A percentile compares a stretch with the other conserved stretches of the same genome.
phyloP scores from a whole-genome alignment of 2,888 invertebrate genomes.

The Ormyrus thymus region DNA sequence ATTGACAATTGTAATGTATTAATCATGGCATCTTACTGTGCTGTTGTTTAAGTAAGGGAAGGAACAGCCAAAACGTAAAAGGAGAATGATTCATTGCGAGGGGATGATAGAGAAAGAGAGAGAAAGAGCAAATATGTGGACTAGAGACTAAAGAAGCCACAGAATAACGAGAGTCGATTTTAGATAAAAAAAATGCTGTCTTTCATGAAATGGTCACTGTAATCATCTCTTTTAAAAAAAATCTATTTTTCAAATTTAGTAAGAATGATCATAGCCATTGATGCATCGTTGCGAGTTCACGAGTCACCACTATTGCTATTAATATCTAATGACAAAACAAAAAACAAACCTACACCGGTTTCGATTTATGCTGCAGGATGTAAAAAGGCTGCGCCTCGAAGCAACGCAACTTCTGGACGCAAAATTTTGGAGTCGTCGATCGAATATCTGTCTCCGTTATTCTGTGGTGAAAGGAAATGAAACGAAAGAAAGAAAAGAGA shows the following conservation, averaged over 20 bases:
- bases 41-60: conserved; percentile 41
- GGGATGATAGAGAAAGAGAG: conserved; percentile 54
- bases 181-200: conserved; percentile 55
- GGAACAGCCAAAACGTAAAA: conserved; percentile 50
- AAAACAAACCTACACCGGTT: conserved; percentile 61
- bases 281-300: conserved; percentile 68
- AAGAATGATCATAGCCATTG: conserved; percentile 71
- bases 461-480: conserved; percentile 67
- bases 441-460: conserved; percentile 69
- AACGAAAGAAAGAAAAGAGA: conserved; percentile 37
- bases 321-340: conserved; percentile 58
- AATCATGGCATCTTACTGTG: conserved; percentile 37
- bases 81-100: conserved; percentile 55
- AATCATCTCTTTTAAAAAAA: conserved; percentile 43
- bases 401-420: conserved; percentile 45
- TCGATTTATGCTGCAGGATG: conserved; percentile 73
- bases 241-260: conserved; percentile 8
- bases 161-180: conserved; percentile 71
- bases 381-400: conserved; percentile 71
- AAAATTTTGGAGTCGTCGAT: conserved; percentile 44
- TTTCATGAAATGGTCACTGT: conserved; percentile 75
- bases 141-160: conserved; percentile 64
- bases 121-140: conserved; percentile 43
- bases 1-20: conserved; percentile 47
- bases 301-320: conserved; percentile 28